These are phyloP conservation scores for Pyrgus malvae DNA, from an alignment of 2,888 invertebrate genomes.

Conservation along the genomic window DNA sequence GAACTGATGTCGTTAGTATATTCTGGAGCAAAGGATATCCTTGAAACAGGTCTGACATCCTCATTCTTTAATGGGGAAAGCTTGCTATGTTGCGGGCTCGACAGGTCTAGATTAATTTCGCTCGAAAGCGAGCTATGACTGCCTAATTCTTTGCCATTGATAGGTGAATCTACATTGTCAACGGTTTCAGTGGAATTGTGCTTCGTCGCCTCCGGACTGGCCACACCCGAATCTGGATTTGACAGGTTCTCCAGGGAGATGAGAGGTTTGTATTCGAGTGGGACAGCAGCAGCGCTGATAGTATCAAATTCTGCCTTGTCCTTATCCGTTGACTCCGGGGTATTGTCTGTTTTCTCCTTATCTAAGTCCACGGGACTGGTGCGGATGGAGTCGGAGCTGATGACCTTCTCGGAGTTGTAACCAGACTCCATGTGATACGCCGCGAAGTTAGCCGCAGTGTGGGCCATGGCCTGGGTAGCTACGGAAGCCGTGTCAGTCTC, in stretches of 20 bases:
- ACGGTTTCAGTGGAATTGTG: conserved; percentile 79
- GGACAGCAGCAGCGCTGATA: conserved; percentile 55
- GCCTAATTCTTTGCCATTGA: conserved; percentile 67
- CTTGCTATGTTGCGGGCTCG: conserved; percentile 71
- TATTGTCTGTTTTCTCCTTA: conserved; percentile 81
- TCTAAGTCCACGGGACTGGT: conserved; percentile 71
- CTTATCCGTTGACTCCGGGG: conserved; percentile 80
- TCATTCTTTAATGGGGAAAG: conserved; percentile 61
- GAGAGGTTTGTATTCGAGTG: conserved; percentile 70
- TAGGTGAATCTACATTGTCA: conserved; percentile 72
- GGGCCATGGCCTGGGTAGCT: conserved; percentile 57
- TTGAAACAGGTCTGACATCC: conserved; percentile 60
- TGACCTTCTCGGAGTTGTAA: conserved; percentile 82
- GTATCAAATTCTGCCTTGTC: conserved; percentile 77
- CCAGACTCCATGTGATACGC: conserved; percentile 85
- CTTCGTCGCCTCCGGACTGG: conserved; percentile 81
- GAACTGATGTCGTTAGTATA: conserved; percentile 68
- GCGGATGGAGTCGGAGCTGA: conserved; percentile 72
- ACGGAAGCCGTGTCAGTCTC: conserved; percentile 54
- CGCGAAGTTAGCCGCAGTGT: conserved; percentile 73
- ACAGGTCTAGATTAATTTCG: conserved; percentile 80
- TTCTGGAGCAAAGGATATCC: conserved; percentile 63
- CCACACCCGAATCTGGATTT: conserved; percentile 78
- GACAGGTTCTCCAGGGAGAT: conserved; percentile 65
- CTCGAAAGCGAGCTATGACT: conserved; percentile 77